Base-by-base conservation (phyloP, 2,113 vertebrate species). In the Tetrao urogallus region DNA sequence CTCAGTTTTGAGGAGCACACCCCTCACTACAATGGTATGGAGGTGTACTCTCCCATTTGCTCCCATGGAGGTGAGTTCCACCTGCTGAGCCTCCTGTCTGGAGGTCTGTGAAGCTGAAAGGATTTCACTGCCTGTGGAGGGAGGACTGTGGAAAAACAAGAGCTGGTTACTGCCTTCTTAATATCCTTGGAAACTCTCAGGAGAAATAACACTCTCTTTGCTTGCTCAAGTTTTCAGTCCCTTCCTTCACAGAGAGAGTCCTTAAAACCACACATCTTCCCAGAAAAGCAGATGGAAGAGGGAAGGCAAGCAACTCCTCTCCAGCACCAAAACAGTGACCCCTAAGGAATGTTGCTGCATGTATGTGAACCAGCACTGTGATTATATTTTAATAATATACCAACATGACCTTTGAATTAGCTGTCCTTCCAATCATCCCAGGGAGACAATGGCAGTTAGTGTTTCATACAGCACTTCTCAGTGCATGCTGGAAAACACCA, bases 311-410 rank as follows among this genome's bases (percentile, higher is more conserved):
- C 2, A 2, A 21, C 8, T 80, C 32, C 56, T 13, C 43, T 69
- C 56, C 66, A 88, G 71, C 54, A n/a, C 71, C 45, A 63, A 78
- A 91, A 88, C 54, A 88, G 80, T 86, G 72, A 95, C 88, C n/a
- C 17, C 66, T 38, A 50, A 92, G 63, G 75, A 92, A 95, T 80
- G 79, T 45, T 60, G n/a, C 18, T 80, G 32, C 40, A 38, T 1
- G 4, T 38, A 87, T 1, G 1, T 1, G 3, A 83, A 71, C 45
- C 47, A 43, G 17, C 11, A 13, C 63, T 57, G 8, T 66, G n/a
- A 91, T 88, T 85, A 73, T n/a, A 42, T 70, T 95, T 86, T 88
- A 92, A 95, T 82, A 89, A 89, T 47, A 74, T 15, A 42, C 71
- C 75, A 75, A 48, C 13, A 8, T 38, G 85, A 88, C 82, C 88